These are phyloP conservation scores for Yponomeuta cagnagella DNA, from an alignment of 2,888 invertebrate species.

Conservation along the genomic window DNA sequence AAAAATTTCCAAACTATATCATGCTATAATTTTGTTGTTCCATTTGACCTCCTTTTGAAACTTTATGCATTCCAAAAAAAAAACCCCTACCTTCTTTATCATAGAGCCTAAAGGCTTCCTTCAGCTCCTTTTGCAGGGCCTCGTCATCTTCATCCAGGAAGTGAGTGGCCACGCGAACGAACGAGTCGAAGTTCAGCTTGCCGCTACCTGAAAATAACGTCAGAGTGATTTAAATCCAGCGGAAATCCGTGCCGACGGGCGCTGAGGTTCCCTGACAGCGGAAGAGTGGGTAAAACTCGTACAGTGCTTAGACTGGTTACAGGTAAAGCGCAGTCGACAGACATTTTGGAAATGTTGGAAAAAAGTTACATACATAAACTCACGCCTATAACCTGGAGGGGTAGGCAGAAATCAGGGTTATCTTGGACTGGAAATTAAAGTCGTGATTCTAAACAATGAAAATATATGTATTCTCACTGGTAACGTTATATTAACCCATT, in stretches of 20 bases:
- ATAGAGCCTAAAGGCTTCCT: constrained; percentile 91
- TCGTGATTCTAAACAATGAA: no score
- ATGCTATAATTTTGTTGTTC: no score
- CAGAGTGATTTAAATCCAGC: background rate
- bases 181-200: constrained; percentile 88
- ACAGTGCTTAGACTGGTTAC: background rate
- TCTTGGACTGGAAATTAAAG: no score
- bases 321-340: background rate
- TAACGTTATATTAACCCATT: background rate
- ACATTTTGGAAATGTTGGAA: no score
- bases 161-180: constrained; percentile 85
- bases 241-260: background rate
- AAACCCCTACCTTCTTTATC: constrained; percentile 83
- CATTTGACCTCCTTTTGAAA: no score
- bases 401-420: no score
- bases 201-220: constrained; percentile 80
- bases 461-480: no score
- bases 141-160: constrained; percentile 92
- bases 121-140: constrained; percentile 88
- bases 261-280: background rate
- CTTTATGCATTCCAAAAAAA: no score
- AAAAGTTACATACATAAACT: no score
- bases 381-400: no score
- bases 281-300: background rate
- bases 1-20: no score